Percentiles rank a stretch among this genome's conserved stretches.
These are phyloP conservation scores for Xestia xanthographa DNA, from an alignment of 2,888 invertebrate species.

Conservation along the genomic window DNA sequence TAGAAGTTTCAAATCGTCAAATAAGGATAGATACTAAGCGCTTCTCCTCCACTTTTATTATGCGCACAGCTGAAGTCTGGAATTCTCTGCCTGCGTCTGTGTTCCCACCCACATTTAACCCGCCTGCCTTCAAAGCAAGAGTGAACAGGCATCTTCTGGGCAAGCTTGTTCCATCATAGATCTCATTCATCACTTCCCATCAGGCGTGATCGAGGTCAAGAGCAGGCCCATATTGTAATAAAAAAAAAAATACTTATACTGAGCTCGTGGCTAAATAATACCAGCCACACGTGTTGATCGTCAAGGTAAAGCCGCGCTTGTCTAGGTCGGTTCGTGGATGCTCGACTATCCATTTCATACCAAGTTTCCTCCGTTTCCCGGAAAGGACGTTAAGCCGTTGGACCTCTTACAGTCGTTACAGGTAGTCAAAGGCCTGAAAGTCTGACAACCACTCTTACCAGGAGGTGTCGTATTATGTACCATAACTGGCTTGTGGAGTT, in stretches of 20 bases:
- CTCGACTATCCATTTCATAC: not conserved
- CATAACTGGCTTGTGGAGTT: not conserved
- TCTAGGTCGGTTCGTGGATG: not conserved
- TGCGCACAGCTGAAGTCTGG: too few relatives aligned
- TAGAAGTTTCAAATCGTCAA: not conserved
- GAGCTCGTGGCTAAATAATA: not conserved
- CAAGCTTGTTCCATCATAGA: too few relatives aligned
- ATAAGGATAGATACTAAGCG: not conserved
- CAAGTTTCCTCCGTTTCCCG: not conserved
- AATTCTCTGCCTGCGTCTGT: too few relatives aligned
- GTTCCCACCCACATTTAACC: too few relatives aligned
- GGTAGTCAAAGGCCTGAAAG: not conserved
- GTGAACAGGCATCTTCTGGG: too few relatives aligned
- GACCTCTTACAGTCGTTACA: not conserved
- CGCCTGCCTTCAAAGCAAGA: too few relatives aligned
- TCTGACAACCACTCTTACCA: not conserved
- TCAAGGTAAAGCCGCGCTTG: not conserved
- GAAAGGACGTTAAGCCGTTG: not conserved
- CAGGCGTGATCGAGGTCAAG: too few relatives aligned
- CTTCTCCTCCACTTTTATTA: too few relatives aligned
- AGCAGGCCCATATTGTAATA: too few relatives aligned
- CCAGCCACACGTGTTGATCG: not conserved
- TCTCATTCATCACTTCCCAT: too few relatives aligned
- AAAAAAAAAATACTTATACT: too few relatives aligned
- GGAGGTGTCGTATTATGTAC: not conserved